Percentiles rank a stretch among this genome's conserved stretches.
Conservation (phyloP, 2,113 vertebrate species). For the Mustela nigripes region DNA sequence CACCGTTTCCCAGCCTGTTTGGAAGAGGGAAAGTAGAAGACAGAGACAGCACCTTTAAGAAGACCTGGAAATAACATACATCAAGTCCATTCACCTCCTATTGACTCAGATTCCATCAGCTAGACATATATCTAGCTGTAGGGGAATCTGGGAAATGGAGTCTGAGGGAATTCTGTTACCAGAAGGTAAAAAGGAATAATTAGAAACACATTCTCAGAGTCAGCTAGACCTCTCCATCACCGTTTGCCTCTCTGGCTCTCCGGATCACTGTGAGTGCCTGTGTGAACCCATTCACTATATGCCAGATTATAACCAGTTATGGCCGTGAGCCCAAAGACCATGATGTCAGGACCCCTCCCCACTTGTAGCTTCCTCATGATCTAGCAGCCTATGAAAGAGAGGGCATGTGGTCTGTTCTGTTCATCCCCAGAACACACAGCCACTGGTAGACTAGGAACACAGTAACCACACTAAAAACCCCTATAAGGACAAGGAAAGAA, state of each 20-base stretch:
- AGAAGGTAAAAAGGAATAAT: neutral
- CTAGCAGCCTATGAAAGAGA: neutral
- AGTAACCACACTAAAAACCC: neutral
- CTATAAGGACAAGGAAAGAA: neutral
- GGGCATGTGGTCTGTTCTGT: neutral
- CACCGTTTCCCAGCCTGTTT: neutral
- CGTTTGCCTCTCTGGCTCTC: neutral
- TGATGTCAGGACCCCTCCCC: neutral
- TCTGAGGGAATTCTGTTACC: neutral
- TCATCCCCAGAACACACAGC: neutral
- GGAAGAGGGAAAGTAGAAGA: neutral
- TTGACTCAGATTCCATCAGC: neutral
- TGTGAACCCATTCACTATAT: neutral
- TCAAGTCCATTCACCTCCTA: neutral
- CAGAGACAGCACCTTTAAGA: conserved; percentile 10
- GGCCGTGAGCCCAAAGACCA: neutral
- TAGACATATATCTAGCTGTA: neutral
- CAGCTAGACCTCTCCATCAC: neutral
- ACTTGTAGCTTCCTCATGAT: neutral
- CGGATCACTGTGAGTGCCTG: neutral
- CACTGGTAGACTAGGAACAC: neutral
- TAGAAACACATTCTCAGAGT: neutral
- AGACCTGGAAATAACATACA: neutral
- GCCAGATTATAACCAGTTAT: neutral
- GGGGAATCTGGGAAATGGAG: neutral